Conservation (phyloP, 2,797 vertebrate species). For the Clarias platycephalus region DNA sequence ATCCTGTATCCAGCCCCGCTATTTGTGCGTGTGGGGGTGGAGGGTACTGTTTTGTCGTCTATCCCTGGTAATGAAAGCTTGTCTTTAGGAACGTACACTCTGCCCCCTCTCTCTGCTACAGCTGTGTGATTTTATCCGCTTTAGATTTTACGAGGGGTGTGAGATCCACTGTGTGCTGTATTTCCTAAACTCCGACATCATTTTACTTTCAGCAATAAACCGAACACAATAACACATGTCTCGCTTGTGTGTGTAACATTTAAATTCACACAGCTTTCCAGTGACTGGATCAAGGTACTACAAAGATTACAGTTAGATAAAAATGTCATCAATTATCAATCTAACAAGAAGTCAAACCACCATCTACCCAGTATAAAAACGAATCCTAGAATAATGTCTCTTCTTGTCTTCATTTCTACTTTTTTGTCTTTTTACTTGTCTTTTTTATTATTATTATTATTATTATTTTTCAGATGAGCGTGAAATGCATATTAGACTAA, state of each 20-base stretch:
- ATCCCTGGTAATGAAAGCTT: slow-evolving; percentile 77
- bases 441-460: no score
- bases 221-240: neutral
- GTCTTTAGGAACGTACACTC: slow-evolving; percentile 76
- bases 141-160: neutral
- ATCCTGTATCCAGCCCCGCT: neutral
- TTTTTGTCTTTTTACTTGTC: neutral
- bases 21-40: neutral
- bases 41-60: slow-evolving; percentile 37
- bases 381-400: neutral
- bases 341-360: neutral
- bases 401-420: neutral
- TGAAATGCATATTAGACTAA: no score
- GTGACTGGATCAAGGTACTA: neutral
- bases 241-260: neutral
- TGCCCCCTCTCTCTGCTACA: slow-evolving; percentile 58
- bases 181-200: neutral
- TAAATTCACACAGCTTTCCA: neutral
- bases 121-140: slow-evolving; percentile 2
- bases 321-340: neutral
- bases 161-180: neutral
- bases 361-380: neutral
- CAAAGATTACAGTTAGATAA: neutral
- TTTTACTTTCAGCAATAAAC: neutral
- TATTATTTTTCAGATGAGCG: no score